Base-by-base conservation (phyloP, 2,888 invertebrate genomes). In the Hetaerina titia region DNA sequence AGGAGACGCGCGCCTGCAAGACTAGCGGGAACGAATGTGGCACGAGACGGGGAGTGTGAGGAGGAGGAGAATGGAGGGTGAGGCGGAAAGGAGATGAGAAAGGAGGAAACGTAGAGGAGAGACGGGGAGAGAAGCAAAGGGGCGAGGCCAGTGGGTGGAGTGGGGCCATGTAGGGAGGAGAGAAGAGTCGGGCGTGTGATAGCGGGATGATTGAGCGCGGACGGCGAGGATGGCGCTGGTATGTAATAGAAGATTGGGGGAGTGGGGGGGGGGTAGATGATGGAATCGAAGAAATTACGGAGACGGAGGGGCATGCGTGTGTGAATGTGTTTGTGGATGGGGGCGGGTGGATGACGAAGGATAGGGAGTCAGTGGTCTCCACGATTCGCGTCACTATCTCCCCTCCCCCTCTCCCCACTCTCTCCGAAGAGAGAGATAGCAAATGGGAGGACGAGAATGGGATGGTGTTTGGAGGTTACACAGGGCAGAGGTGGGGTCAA, bases 401-500 rank as follows among this genome's bases (percentile, higher is more conserved):
- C 17, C 60, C 60, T 60, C 17, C 60, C 60, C 60, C 60, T 13
- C 60, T n/a, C n/a, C 17, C 45, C 45, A 45, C 45, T n/a, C 69
- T 69, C 69, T 81, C 81, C 31, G 81, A 2, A 31, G 81, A n/a
- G 81, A 81, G 81, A 7, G 58, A n/a, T n/a, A 58, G 89, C 7
- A 22, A 22, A n/a, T 56, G 45, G 31, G 89, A 89, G 89, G 57
- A 57, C 11, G 57, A 58, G 89, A 9, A n/a, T 89, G 58, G 31
- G 1, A 69, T 69, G 69, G 69, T 69, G 69, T 69, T 69, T 22
- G 69, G 69, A 69, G 81, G 81, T 81, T 81, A 58, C 11, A 22
- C 89, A 45, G 90, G 64, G 45, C 64, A 90, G 90, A 92, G 92
- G 92, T 69, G 92, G 92, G 92, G 92, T 92, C 69, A 74, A 64